Percentiles rank a stretch among this genome's conserved stretches.
Evolutionary conservation across 1,140 invertebrate genomes (phyloP).

Genomic region (Ips nitidus): DNA sequence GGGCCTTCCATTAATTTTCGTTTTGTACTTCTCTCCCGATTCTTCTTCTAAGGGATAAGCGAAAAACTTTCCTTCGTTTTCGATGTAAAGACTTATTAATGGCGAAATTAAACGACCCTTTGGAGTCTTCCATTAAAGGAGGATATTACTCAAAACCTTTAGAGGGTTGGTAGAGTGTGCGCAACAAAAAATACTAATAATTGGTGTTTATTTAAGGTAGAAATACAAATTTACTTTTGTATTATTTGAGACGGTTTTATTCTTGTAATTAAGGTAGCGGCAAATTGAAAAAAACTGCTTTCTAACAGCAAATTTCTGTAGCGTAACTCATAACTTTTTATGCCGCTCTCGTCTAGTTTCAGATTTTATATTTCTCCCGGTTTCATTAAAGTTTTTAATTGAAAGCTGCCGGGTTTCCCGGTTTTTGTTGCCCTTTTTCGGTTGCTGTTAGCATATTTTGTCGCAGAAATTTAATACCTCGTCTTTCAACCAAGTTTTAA

Average conservation of each 20-base stretch:
- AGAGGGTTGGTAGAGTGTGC: too few species aligned
- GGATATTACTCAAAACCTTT: constrained; percentile 3
- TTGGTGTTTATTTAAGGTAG: too few species aligned
- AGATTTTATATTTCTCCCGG: constrained; percentile 16
- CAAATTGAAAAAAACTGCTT: too few species aligned
- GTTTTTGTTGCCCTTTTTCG: constrained; percentile 13
- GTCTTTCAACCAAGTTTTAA: too few species aligned
- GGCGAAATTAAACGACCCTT: constrained; percentile 19
- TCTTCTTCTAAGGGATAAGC: constrained; percentile 4
- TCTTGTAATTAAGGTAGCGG: too few species aligned
- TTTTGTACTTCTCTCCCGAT: constrained; percentile 30
- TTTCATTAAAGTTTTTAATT: constrained; percentile 19
- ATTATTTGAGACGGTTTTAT: too few species aligned
- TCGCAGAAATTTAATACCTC: neutral
- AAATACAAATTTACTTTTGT: too few species aligned
- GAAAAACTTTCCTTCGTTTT: constrained; percentile 30
- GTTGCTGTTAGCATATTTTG: constrained; percentile 11
- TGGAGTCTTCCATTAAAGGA: constrained; percentile 13
- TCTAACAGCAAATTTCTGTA: constrained; percentile 9
- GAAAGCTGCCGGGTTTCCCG: constrained; percentile 13
- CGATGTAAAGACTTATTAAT: constrained; percentile 32
- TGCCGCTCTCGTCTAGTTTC: constrained; percentile 13
- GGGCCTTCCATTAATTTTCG: constrained; percentile 31
- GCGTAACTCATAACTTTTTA: constrained; percentile 15
- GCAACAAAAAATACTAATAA: too few species aligned